These are phyloP conservation scores for Melanocharis versteri DNA, from an alignment of 2,113 vertebrate genomes.

Conservation along the genomic window DNA sequence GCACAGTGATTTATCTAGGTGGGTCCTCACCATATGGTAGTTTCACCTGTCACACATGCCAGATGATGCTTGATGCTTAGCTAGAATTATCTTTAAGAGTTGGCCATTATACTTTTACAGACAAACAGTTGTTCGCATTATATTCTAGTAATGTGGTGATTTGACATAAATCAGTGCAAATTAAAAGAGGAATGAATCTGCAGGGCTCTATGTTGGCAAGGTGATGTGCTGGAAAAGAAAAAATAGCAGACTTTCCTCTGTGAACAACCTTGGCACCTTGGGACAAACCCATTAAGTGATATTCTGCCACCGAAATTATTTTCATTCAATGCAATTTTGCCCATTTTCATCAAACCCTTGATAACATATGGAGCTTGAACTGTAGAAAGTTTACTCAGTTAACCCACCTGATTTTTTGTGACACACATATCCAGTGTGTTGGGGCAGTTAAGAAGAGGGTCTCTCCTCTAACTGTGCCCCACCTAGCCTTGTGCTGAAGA, in stretches of 20 bases:
- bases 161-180: neutral
- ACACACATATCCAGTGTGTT: too few species aligned
- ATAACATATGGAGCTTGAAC: neutral
- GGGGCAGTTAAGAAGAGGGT: neutral
- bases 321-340: neutral
- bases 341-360: neutral
- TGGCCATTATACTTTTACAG: neutral
- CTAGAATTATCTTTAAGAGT: neutral
- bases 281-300: neutral
- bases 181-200: neutral
- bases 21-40: neutral
- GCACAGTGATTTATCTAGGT: neutral
- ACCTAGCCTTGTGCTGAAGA: neutral
- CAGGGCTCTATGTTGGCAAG: neutral
- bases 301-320: neutral
- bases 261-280: neutral
- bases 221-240: neutral
- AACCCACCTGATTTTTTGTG: neutral
- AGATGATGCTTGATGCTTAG: neutral
- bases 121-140: neutral
- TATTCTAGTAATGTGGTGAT: neutral
- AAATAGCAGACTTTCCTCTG: neutral
- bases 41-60: neutral
- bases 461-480: neutral
- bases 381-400: neutral